phyloP scores from a whole-genome alignment of 2,888 invertebrate genomes.

The Sinodicranocentrus sp. region DNA sequence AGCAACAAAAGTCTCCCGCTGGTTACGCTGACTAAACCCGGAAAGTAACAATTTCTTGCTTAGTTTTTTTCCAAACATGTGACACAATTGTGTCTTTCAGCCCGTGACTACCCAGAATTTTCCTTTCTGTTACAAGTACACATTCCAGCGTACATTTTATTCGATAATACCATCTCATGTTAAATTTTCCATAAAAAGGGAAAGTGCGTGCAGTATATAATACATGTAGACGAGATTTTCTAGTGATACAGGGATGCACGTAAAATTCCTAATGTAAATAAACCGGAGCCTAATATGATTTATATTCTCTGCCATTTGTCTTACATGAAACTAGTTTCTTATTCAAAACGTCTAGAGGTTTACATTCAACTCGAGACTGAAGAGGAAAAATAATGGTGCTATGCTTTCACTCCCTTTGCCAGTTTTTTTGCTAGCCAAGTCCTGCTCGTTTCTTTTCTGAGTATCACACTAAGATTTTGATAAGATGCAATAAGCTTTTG shows the following conservation, averaged over 20 bases:
- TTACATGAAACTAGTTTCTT: conserved; percentile 59
- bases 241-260: no score
- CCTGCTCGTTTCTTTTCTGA: no score
- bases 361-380: no score
- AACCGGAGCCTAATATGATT: conserved; percentile 40
- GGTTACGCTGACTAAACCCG: conserved; percentile 58
- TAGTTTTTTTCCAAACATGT: conserved; percentile 54
- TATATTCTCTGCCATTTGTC: conserved; percentile 61
- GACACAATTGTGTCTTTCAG: conserved; percentile 56
- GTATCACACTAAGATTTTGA: no score
- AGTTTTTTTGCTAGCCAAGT: no score
- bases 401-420: no score
- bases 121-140: no score
- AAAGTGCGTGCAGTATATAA: neutral
- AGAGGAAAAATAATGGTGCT: no score
- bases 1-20: conserved; percentile 45
- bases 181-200: neutral
- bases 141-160: no score
- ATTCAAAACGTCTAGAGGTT: neutral
- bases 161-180: no score
- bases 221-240: neutral
- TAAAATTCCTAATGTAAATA: no score
- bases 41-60: conserved; percentile 58
- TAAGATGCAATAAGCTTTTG: no score
- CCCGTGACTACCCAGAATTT: neutral